Base-by-base conservation (phyloP, 2,113 vertebrate genomes). In the Manacus vitellinus region DNA sequence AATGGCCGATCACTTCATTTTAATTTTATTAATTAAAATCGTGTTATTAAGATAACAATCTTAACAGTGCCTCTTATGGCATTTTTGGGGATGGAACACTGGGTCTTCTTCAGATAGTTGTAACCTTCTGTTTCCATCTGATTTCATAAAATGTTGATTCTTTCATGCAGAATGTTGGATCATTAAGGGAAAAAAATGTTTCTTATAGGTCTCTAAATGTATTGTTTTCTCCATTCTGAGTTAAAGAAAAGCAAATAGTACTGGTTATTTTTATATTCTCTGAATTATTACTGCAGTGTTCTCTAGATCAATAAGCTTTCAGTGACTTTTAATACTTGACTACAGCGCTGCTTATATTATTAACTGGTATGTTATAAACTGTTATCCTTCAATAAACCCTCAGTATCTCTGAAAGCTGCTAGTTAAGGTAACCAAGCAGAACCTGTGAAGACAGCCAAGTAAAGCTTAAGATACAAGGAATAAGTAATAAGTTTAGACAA, bases 401-500 rank as follows among this genome's bases (percentile, higher is more conserved):
- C 88, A 41, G 67, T 68, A 39, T 92, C 77, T 90, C 46, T 83
- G 66, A 85, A 77, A 95, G 62, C 58, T 76, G 78, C 41, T n/a
- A 67, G 55, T 74, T 39, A 89, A 85, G 37, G 67, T 54, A 84
- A 41, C 49, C 35, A 52, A 89, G 89, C 74, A 88, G 70, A 88
- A 62, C 22, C 30, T 71, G 21, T 84, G 73, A 81, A 81, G 71
- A 80, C 68, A 54, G 93, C 52, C 66, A 59, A 92, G 46, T 49
- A 88, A 70, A 87, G 41, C 71, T 78, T 70, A 89, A 86, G 89
- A 90, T 82, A 88, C 58, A 91, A 95, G 59, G 71, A 70, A 21
- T 85, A 95, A 76, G 65, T 92, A 95, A 97, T 89, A 31, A 19
- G 35, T 90, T 88, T 85, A 95, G 95, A 96, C 85, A 96, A 92